Evolutionary conservation across 2,888 invertebrate genomes (phyloP), one percentile per base, ranked within the genome.

Genomic region (Caenorhabditis sinica): DNA sequence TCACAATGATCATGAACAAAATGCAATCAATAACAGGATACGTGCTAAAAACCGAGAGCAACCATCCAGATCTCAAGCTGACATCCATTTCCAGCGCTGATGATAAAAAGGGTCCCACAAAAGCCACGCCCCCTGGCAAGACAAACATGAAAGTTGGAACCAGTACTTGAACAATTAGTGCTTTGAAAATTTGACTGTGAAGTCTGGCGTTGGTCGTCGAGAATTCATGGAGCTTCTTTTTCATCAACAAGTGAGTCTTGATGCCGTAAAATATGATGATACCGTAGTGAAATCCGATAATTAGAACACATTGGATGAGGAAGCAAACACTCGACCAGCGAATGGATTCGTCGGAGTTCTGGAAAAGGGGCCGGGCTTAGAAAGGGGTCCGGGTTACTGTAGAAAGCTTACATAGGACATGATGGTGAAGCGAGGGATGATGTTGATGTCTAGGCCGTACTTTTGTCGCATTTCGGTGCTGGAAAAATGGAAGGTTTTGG

Each of bases 131-230:
- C 11, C 43, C 63, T 4, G 63, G 63, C 2, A 65, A 17, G 13
- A 65, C 23, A 25, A 45, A 65, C 11, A 65, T 17, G 9, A 43
- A 11, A 13, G 63, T 65, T 2, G 63, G 63, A 6, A 45, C 45
- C 17, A 65, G 15, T 1, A 43, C 58, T 40, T 75, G 75, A 23
- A 75, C 45, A 15, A 75, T 36, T 0, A 75, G 66, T 1, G 75
- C 66, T 6, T 15, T 40, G 33, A 75, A 75, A 23, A 75, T 51
- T 20, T 75, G 75, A 2, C 25, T 28, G 30, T 75, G 75, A n/a
- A 75, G 65, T 13, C 56, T 43, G 9, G n/a, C n/a, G 25, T 65
- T 20, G 30, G 56, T 20, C 6, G 43, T 36, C 1, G 75, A 75
- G 23, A 56, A 75, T 43, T 75, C 45, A 11, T 40, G n/a, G 4